Evolutionary conservation across 1,140 invertebrate species (phyloP), one percentile per base, ranked within the genome.

Genomic region (Stegodyphus dumicola): DNA sequence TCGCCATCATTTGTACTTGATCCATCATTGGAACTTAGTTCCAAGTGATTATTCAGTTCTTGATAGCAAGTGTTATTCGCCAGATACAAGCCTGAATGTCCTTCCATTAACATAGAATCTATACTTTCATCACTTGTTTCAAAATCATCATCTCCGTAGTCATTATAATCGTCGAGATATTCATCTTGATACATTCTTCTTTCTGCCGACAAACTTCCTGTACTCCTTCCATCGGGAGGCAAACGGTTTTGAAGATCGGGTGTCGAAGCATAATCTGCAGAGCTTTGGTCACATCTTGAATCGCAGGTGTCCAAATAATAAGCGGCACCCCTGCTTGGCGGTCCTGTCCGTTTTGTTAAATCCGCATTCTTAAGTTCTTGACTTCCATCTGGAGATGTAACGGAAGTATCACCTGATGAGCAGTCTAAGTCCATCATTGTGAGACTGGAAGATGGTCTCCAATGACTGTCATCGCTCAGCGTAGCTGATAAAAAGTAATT

Each of bases 51-150:
- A 60, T 88, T 87, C n/a, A 90, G 77, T 76, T 90, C 89, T 79
- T 89, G 88, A 71, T 89, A 90, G 66, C 89, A 89, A 5, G 88
- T 83, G 67, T 92, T 92, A 6, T 92, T 91, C 5, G 89, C 75
- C 2, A 92, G 88, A 49, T 90, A 88, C 86, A 60, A 90, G 88
- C 11, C 88, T 88, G 76, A 92, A 91, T 33, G 76, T 10, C 91
- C 91, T 86, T 92, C 92, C 18, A 89, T 90, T 0, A 92, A 88
- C 7, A 92, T 90, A 33, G 91, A 91, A 77, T 92, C 92, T 5
- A 92, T 88, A 81, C 89, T 90, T 85, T 84, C 90, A 64, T 92
- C 91, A 85, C 92, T 91, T 67, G 91, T 87, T 85, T 89, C 91
- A 90, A 87, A 69, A 86, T 86, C 81, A 85, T 73, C 66, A 66